Conservation (phyloP, 2,888 invertebrate genomes). For the Drosophila maculinotata region DNA sequence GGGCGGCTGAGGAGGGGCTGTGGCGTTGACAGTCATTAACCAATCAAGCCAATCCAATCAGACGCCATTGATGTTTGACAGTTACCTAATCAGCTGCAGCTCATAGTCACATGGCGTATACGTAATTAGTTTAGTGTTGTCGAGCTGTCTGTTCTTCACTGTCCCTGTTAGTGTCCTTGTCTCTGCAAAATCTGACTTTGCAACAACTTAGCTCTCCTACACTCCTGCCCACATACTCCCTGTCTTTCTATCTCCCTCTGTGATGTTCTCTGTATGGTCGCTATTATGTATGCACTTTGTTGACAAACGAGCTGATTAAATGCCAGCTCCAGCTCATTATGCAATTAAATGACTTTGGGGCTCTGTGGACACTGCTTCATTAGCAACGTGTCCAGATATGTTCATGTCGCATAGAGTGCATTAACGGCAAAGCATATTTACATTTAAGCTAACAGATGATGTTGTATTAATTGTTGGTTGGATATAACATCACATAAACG, state of each 20-base stretch:
- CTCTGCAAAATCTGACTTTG: not conserved
- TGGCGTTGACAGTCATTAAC: not conserved
- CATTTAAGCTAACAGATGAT: conserved; percentile 26
- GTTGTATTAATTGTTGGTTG: conserved; percentile 19
- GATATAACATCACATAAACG: conserved; percentile 7
- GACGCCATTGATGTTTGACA: conserved; percentile 27
- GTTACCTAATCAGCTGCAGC: conserved; percentile 58
- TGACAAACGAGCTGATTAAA: conserved; percentile 79
- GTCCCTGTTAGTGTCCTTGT: not conserved
- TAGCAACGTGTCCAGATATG: conserved; percentile 24
- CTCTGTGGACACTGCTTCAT: conserved; percentile 27
- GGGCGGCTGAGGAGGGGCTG: not conserved
- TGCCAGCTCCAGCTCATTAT: conserved; percentile 72
- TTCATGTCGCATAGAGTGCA: conserved; percentile 18
- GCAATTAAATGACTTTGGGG: conserved; percentile 69
- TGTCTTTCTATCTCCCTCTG: not conserved
- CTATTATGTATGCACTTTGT: conserved; percentile 72
- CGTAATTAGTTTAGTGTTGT: conserved; percentile 67
- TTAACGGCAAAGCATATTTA: conserved; percentile 38
- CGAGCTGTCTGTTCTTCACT: conserved; percentile 6
- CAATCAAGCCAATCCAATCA: conserved; percentile 16
- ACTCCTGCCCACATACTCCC: not conserved
- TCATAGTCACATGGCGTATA: conserved; percentile 75
- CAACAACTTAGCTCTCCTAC: not conserved
- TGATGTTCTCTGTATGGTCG: conserved; percentile 5